A percentile compares a stretch with the other conserved stretches of the same genome.
These are phyloP conservation scores for Zalophus californianus DNA, from an alignment of 2,797 vertebrate genomes.

Conservation along the genomic window DNA sequence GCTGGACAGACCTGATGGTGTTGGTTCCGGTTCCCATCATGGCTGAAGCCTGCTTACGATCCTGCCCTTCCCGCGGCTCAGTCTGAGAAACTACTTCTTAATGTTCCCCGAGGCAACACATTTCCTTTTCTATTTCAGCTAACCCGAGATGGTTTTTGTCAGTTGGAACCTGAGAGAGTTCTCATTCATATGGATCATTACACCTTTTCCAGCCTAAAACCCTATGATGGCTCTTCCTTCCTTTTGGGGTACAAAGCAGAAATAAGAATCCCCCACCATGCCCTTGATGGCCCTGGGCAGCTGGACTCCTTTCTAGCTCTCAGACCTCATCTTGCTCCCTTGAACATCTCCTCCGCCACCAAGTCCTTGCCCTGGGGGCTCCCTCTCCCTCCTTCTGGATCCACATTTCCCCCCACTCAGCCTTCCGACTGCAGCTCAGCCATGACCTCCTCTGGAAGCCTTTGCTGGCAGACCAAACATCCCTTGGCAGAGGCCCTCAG, in stretches of 20 bases:
- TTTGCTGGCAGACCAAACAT: neutral
- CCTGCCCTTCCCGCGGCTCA: neutral
- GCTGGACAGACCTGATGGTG: too few relatives aligned
- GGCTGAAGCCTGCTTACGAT: neutral
- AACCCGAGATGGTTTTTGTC: neutral
- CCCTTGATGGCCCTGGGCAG: rapidly evolving
- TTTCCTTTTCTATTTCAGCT: neutral
- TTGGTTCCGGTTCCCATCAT: neutral
- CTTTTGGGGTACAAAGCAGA: neutral
- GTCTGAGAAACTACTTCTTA: neutral
- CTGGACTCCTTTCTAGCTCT: too few relatives aligned
- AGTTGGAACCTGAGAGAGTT: neutral
- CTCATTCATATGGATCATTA: neutral
- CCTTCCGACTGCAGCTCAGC: neutral
- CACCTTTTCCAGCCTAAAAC: neutral
- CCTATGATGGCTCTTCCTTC: neutral
- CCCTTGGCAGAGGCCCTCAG: neutral
- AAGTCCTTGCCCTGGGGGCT: neutral
- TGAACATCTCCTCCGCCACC: neutral
- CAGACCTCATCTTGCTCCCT: neutral
- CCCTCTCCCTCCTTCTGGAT: too few relatives aligned
- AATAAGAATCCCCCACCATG: neutral
- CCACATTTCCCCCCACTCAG: neutral
- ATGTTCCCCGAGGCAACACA: neutral
- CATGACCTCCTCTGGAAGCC: neutral